A percentile compares a stretch with the other conserved stretches of the same genome.
phyloP scores from a whole-genome alignment of 92 coral and sea anemone species.

The Porites cylindrica region DNA sequence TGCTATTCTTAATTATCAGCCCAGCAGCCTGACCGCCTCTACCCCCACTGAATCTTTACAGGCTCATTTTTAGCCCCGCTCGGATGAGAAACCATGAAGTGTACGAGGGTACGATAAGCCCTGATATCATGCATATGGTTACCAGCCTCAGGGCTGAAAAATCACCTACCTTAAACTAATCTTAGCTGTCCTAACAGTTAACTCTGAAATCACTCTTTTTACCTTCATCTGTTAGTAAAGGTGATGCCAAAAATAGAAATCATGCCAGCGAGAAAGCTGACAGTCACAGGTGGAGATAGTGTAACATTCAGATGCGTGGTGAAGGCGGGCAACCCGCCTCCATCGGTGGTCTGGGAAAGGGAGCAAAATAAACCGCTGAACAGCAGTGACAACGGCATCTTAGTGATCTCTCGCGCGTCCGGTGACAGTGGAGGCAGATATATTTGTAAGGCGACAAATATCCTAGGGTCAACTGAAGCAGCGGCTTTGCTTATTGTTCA shows the following conservation, averaged over 20 bases:
- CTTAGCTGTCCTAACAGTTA: not conserved
- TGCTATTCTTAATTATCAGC: no score
- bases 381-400: conserved; percentile 60
- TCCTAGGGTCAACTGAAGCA: conserved; percentile 72
- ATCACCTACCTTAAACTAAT: no score
- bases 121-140: no score
- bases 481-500: conserved; percentile 77
- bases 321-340: conserved; percentile 80
- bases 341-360: conserved; percentile 75
- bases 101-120: no score
- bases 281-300: conserved; percentile 82
- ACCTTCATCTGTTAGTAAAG: conserved; percentile 48
- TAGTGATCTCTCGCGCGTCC: conserved; percentile 77
- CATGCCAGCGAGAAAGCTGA: conserved; percentile 76
- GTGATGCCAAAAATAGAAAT: conserved; percentile 81
- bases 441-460: conserved; percentile 85
- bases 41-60: no score
- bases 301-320: conserved; percentile 80
- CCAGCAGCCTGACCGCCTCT: no score
- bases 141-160: no score
- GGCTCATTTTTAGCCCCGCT: no score
- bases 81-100: no score
- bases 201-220: not conserved
- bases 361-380: conserved; percentile 54
- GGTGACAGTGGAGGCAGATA: conserved; percentile 81